Base-by-base conservation (phyloP, 2,113 vertebrate genomes). In the Benitochromis conjunctus region DNA sequence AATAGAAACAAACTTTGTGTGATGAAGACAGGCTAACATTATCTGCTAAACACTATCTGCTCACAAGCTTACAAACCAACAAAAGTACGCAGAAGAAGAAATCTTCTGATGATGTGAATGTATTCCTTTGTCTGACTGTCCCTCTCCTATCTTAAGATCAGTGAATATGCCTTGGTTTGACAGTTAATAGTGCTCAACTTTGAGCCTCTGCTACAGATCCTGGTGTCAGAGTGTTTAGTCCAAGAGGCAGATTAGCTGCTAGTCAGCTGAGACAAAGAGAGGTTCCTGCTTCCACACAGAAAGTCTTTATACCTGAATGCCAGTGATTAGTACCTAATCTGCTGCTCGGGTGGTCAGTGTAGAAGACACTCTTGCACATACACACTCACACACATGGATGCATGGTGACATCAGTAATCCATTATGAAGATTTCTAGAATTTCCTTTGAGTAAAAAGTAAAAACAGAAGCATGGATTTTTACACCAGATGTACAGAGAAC, bases 261-360 rank as follows among this genome's bases (percentile, higher is more conserved):
- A 89, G 79, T 90, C 89, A 86, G 80, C 62, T 51, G 85, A 78
- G 86, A 87, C 85, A 85, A 90, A 87, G 82, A 91, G 78, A 87
- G 74, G 89, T 88, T 89, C 87, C 84, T 86, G 66, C 87, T 81
- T 84, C 57, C 80, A 93, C 90, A 95, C 90, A 93, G 90, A 86
- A 90, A 85, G 58, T 86, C 92, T 95, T 96, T 96, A 95, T 93
- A 94, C 58, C 88, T 85, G 69, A 82, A 84, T 89, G 82, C 51
- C 85, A 81, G 90, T 92, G 94, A 96, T 92, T 95, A 93, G 86
- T 64, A 56, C 46, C 89, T 95, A 94, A 96, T 96, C 92, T 92
- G 85, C 92, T 87, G 79, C 86, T 85, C 77, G 76, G 91, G 94
- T 95, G 94, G 95, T 94, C 94, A 41, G 6, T 51, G 43, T 48